Evolutionary conservation across 2,888 invertebrate genomes (phyloP).

Genomic region (Spicauda simplicius): DNA sequence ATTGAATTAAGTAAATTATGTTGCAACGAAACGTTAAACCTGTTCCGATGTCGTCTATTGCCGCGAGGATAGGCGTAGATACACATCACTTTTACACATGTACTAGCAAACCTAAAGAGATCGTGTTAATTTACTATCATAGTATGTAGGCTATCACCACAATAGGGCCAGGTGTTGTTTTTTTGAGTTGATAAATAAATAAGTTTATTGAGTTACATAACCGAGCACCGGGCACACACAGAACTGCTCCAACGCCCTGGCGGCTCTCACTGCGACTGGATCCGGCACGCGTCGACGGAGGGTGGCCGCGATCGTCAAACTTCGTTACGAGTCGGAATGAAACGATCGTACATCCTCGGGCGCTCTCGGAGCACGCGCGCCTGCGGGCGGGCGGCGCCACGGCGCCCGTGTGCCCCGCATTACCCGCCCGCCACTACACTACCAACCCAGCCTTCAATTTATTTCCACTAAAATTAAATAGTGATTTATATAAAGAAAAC

Average conservation of each 20-base stretch:
- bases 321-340: conserved; percentile 79
- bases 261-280: conserved; percentile 81
- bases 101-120: conserved; percentile 37
- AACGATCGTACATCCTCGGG: conserved; percentile 81
- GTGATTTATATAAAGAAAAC: conserved; percentile 39
- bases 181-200: conserved; percentile 78
- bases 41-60: conserved; percentile 69
- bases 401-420: conserved; percentile 66
- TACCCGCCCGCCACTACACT: conserved; percentile 65
- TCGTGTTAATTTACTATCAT: conserved; percentile 27
- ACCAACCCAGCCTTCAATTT: conserved; percentile 68
- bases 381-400: conserved; percentile 72
- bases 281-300: conserved; percentile 78
- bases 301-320: conserved; percentile 79
- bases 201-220: conserved; percentile 83
- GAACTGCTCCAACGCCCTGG: conserved; percentile 79
- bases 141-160: conserved; percentile 28
- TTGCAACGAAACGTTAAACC: conserved; percentile 71
- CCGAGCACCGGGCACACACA: conserved; percentile 69
- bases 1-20: conserved; percentile 44
- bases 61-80: conserved; percentile 68
- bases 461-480: conserved; percentile 61
- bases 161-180: conserved; percentile 47
- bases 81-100: conserved; percentile 76
- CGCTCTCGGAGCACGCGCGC: conserved; percentile 79